Percentiles rank a stretch among this genome's conserved stretches.
Conservation (phyloP, 2,797 vertebrate species). For the Labeo calbasu region DNA sequence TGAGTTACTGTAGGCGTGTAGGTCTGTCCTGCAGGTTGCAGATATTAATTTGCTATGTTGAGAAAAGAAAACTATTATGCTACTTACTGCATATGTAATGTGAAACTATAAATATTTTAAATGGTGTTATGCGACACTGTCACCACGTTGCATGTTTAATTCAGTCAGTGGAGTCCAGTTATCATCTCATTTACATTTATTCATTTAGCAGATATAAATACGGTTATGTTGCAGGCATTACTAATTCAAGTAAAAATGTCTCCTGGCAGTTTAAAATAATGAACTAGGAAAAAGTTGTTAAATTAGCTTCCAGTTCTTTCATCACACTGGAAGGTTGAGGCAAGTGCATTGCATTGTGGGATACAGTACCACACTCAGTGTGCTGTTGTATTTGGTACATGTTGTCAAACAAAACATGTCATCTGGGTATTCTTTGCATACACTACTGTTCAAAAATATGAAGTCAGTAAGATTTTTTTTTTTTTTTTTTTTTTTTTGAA, state of each 20-base stretch:
- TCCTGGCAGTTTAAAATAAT: neutral
- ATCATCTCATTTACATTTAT: slow-evolving; percentile 21
- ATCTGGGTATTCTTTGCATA: neutral
- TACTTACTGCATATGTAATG: neutral
- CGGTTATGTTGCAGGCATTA: neutral
- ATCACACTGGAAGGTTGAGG: neutral
- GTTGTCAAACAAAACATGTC: neutral
- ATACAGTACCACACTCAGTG: too few species aligned
- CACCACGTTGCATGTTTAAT: slow-evolving; percentile 3
- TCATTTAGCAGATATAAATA: slow-evolving; percentile 1
- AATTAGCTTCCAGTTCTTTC: neutral
- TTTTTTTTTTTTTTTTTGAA: too few species aligned
- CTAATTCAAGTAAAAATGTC: slow-evolving; percentile 11
- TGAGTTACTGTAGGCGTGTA: neutral
- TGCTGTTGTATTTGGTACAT: neutral
- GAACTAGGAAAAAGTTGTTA: neutral
- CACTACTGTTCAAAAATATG: too few species aligned
- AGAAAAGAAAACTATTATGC: neutral
- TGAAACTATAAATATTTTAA: slow-evolving; percentile 1
- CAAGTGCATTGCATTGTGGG: neutral
- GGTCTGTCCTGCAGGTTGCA: neutral
- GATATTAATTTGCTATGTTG: neutral
- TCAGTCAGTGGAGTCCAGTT: neutral
- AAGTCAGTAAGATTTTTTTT: too few species aligned
- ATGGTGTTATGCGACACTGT: neutral